A percentile compares a stretch with the other conserved stretches of the same genome.
Conservation (phyloP, 1,140 invertebrate species). For the Portunus trituberculatus region DNA sequence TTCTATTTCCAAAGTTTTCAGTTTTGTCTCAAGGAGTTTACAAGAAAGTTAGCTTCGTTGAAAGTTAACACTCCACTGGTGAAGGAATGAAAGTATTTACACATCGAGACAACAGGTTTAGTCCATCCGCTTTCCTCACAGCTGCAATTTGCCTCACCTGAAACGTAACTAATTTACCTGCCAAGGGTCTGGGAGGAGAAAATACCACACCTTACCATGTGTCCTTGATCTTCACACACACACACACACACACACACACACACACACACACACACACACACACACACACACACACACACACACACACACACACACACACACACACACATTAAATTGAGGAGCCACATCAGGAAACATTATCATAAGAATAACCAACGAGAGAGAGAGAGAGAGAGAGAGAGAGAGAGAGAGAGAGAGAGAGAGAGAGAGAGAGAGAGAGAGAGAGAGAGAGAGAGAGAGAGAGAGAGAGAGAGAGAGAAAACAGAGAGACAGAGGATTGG, state of each 20-base stretch:
- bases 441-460: slow-evolving; percentile 32
- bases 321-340: not conserved
- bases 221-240: not conserved
- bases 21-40: too few relatives aligned
- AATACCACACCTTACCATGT: not conserved
- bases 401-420: slow-evolving; percentile 48
- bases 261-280: slow-evolving; percentile 32
- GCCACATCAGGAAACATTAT: too few relatives aligned
- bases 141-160: too few relatives aligned
- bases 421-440: slow-evolving; percentile 46
- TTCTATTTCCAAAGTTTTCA: too few relatives aligned
- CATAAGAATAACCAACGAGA: not conserved
- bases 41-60: too few relatives aligned
- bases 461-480: not conserved
- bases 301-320: not conserved
- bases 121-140: too few relatives aligned
- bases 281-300: slow-evolving; percentile 5
- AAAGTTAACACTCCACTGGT: too few relatives aligned
- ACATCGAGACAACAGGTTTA: too few relatives aligned
- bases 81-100: too few relatives aligned
- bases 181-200: not conserved
- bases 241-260: slow-evolving; percentile 36
- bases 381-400: not conserved
- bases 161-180: not conserved
- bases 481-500: too few relatives aligned